Evolutionary conservation across 64 coral and sea anemone species (phyloP), one percentile per base, ranked within the genome.

Genomic region (Montipora sp.): DNA sequence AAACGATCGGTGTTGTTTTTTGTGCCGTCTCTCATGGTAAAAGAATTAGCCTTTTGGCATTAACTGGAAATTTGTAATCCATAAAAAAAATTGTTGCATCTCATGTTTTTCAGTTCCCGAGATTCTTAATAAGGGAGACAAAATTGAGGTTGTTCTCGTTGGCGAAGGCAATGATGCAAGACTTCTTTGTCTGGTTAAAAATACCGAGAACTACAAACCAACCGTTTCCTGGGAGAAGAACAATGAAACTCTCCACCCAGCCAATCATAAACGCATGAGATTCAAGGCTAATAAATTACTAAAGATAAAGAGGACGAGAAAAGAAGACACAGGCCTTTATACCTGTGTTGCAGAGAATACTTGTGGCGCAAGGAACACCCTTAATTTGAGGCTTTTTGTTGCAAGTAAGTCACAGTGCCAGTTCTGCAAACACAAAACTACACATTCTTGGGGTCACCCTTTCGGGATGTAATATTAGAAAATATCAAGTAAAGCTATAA

Each of bases 281-380:
- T 3, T 96, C 15, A 96, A 96, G 47, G 0, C 20, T 0, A 73
- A 57, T 65, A 93, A 66, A 90, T 96, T 81, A 58, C 74, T 96
- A 15, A 96, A 93, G 75, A 84, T 96, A 14, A 96, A 90, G 63
- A 48, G 18, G 1, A 50, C 78, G 11, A 14, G 75, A 12, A 90
- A 89, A 59, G 67, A 87, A 11, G 95, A 96, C n/a, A 73, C 58
- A 4, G 95, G 95, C n/a, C 51, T 21, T 3, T 96, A 96, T 66
- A 93, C 75, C 18, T 96, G 95, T 76, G 91, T 87, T 59, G 91
- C 76, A 7, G 78, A 18, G 23, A 96, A 90, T 50, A 11, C 48
- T 4, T 90, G 67, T 48, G 95, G 91, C 50, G 74, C 13, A 21
- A 75, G 59, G n/a, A 89, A 87, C 15, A 48, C 76, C 5, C 58